Conservation (phyloP, 2,888 invertebrate genomes). For the Hemithea aestivaria region DNA sequence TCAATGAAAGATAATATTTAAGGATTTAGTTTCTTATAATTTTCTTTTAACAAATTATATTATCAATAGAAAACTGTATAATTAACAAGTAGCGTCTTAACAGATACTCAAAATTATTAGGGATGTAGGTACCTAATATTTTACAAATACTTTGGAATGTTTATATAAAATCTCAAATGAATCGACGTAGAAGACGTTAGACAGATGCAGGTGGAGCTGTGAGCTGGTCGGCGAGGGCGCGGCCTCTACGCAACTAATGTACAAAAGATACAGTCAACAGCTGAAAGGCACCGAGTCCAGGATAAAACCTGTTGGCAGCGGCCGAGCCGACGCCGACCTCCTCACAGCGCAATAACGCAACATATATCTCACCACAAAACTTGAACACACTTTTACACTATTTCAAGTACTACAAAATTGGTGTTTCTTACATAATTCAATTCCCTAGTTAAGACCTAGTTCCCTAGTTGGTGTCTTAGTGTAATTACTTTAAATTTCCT, state of each 20-base stretch:
- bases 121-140: conserved; percentile 73
- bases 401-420: too few species aligned
- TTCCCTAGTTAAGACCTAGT: too few species aligned
- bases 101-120: conserved; percentile 78
- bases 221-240: conserved; percentile 6
- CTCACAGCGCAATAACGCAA: conserved; percentile 48
- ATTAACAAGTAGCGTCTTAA: conserved; percentile 79
- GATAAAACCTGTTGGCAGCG: conserved; percentile 46
- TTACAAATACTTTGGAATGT: conserved; percentile 79
- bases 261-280: conserved; percentile 11
- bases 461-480: too few species aligned
- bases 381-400: too few species aligned
- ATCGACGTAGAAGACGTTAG: conserved; percentile 49
- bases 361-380: too few species aligned
- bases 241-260: neutral
- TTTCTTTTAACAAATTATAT: conserved; percentile 80
- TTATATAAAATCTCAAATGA: conserved; percentile 72
- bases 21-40: conserved; percentile 80
- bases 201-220: conserved; percentile 15
- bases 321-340: conserved; percentile 30
- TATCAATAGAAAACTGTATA: conserved; percentile 80
- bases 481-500: too few species aligned
- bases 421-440: too few species aligned
- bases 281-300: conserved; percentile 41
- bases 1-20: conserved; percentile 56